These are phyloP conservation scores for Choloepus didactylus DNA, from an alignment of 2,797 vertebrate species.

Conservation along the genomic window DNA sequence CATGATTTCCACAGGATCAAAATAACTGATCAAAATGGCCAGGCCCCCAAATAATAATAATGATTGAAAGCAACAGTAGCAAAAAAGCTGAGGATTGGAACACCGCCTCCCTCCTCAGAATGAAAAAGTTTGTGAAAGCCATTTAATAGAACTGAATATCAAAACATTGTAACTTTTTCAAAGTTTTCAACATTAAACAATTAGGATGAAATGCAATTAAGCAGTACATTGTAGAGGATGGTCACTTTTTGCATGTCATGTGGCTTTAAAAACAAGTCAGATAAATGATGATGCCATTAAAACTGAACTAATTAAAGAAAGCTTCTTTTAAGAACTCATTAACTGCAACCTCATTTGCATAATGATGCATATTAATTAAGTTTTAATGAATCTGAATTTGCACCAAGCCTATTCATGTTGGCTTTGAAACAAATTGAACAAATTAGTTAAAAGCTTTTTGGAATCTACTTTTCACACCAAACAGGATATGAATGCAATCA, in stretches of 20 bases:
- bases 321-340: conserved; percentile 99
- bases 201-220: conserved; percentile 94
- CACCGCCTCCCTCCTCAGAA: conserved; percentile 80
- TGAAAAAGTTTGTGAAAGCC: conserved; percentile 88
- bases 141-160: conserved; percentile 88
- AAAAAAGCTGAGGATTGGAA: conserved; percentile 75
- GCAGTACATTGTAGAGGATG: conserved; percentile 94
- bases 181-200: conserved; percentile 96
- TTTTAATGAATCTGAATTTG: conserved; percentile 99
- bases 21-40: not conserved
- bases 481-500: conserved; percentile 97
- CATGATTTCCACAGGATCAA: not conserved
- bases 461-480: conserved; percentile 99
- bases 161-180: conserved; percentile 91
- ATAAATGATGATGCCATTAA: conserved; percentile 99
- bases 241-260: conserved; percentile 97
- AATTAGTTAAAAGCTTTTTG: conserved; percentile 99
- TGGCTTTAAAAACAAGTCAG: conserved; percentile 99
- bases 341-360: conserved; percentile 99
- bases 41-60: conserved; percentile 23
- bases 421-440: conserved; percentile 99
- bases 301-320: conserved; percentile 99
- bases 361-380: conserved; percentile 99
- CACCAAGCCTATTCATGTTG: conserved; percentile 99
- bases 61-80: conserved; percentile 69